A percentile compares a stretch with the other conserved stretches of the same genome.
These are phyloP conservation scores for Talpa occidentalis DNA, from an alignment of 2,113 vertebrate genomes.

Conservation along the genomic window DNA sequence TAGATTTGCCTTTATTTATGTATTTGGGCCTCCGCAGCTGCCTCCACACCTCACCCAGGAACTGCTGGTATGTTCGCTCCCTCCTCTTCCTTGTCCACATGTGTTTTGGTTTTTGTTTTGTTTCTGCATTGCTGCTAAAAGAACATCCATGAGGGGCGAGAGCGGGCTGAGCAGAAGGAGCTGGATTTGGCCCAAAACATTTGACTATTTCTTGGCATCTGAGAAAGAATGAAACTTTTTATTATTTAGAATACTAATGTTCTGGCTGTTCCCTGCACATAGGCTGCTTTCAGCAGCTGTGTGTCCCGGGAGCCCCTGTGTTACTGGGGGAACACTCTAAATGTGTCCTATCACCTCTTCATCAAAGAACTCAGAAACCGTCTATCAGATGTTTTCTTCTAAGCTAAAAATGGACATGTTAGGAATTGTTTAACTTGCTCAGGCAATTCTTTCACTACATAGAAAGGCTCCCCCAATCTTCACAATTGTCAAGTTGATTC, in stretches of 20 bases:
- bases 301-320: conserved; percentile 78
- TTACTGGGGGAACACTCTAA: not conserved
- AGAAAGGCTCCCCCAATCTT: not conserved
- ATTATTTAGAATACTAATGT: conserved; percentile 67
- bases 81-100: conserved; percentile 56
- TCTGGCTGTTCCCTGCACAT: conserved; percentile 68
- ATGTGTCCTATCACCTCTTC: conserved; percentile 28
- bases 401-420: not conserved
- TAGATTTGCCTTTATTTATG: conserved; percentile 65
- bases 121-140: conserved; percentile 62
- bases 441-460: not conserved
- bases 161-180: conserved; percentile 72
- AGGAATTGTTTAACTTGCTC: not conserved
- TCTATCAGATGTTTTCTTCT: not conserved
- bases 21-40: conserved; percentile 53
- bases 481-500: not conserved
- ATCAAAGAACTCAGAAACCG: not conserved
- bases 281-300: conserved; percentile 80
- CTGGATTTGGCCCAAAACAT: conserved; percentile 72
- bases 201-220: conserved; percentile 77
- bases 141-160: conserved; percentile 68
- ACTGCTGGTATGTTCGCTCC: conserved; percentile 60
- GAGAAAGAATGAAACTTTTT: conserved; percentile 76
- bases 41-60: conserved; percentile 73
- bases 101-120: not conserved